These are phyloP conservation scores for Stegodyphus dumicola DNA, from an alignment of 1,140 invertebrate genomes.

Conservation along the genomic window DNA sequence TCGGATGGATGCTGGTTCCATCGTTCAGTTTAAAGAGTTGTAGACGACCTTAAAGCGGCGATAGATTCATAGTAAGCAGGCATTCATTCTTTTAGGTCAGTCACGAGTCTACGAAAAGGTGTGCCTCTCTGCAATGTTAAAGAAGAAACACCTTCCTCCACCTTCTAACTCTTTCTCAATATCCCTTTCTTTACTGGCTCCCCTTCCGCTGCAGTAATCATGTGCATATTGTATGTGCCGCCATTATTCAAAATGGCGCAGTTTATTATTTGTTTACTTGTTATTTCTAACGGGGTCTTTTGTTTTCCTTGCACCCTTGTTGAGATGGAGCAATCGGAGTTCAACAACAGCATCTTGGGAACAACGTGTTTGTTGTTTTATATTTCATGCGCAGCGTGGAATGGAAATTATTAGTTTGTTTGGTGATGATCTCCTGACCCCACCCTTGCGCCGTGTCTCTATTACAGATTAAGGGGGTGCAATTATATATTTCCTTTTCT, in stretches of 20 bases:
- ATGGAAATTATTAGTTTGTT: slow-evolving; percentile 4
- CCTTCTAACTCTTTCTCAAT: background rate
- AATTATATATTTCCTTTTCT: background rate
- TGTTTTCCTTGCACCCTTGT: slow-evolving; percentile 4
- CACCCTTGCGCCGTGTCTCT: slow-evolving; percentile 17
- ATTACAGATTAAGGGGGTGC: slow-evolving; percentile 24
- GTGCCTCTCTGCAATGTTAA: background rate
- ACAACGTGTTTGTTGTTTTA: background rate
- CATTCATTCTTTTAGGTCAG: slow-evolving; percentile 33
- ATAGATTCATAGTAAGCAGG: background rate
- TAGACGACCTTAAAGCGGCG: background rate
- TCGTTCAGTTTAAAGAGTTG: background rate
- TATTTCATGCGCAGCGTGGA: slow-evolving; percentile 8
- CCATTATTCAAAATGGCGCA: background rate
- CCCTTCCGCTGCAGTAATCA: background rate
- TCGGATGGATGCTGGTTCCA: background rate
- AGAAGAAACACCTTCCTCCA: slow-evolving; percentile 12
- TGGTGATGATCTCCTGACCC: background rate
- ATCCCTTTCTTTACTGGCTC: background rate
- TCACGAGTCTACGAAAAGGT: slow-evolving; percentile 14
- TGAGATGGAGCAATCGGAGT: background rate
- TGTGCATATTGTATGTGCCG: too few relatives aligned
- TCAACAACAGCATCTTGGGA: background rate
- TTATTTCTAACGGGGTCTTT: slow-evolving; percentile 31
- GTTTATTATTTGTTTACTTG: background rate